A percentile compares a stretch with the other conserved stretches of the same genome.
Conservation (phyloP, 1,140 invertebrate genomes). For the Ectropis grisescens region DNA sequence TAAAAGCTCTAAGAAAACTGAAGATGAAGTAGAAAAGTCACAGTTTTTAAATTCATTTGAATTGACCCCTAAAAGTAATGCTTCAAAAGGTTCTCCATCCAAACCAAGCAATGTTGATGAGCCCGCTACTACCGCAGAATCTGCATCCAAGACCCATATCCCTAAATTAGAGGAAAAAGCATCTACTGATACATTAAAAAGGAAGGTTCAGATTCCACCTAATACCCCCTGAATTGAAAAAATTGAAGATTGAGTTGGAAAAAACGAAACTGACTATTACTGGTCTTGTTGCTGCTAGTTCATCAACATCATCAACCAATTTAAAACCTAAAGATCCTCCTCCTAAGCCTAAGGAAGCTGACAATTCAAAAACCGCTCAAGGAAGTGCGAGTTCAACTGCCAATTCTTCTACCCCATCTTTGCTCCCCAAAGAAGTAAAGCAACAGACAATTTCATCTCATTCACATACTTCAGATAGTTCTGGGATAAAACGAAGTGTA, state of each 20-base stretch:
- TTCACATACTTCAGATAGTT: constrained; percentile 12
- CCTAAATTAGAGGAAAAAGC: neutral
- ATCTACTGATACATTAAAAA: constrained; percentile 29
- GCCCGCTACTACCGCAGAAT: constrained; percentile 10
- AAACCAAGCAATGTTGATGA: constrained; percentile 24
- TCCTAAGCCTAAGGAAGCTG: constrained; percentile 13
- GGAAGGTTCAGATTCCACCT: constrained; percentile 32
- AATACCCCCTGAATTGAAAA: constrained; percentile 49
- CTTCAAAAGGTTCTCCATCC: constrained; percentile 28
- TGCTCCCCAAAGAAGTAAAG: constrained; percentile 40
- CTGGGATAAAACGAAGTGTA: constrained; percentile 31
- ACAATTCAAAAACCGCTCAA: constrained; percentile 14
- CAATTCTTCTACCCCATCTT: no score
- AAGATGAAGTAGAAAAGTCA: constrained; percentile 70
- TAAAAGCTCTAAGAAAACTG: constrained; percentile 34
- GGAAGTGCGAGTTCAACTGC: constrained; percentile 7
- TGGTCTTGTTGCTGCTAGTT: constrained; percentile 9
- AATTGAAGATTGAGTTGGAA: constrained; percentile 55
- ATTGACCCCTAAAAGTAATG: constrained; percentile 63
- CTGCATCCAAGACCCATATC: constrained; percentile 13
- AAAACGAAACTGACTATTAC: constrained; percentile 34
- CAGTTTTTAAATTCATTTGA: constrained; percentile 72
- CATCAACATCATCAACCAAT: constrained; percentile 14
- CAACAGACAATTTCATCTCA: constrained; percentile 5
- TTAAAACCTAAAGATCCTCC: constrained; percentile 11